Evolutionary conservation across 2,113 vertebrate genomes (phyloP).

Genomic region (Rhinopithecus roxellana): DNA sequence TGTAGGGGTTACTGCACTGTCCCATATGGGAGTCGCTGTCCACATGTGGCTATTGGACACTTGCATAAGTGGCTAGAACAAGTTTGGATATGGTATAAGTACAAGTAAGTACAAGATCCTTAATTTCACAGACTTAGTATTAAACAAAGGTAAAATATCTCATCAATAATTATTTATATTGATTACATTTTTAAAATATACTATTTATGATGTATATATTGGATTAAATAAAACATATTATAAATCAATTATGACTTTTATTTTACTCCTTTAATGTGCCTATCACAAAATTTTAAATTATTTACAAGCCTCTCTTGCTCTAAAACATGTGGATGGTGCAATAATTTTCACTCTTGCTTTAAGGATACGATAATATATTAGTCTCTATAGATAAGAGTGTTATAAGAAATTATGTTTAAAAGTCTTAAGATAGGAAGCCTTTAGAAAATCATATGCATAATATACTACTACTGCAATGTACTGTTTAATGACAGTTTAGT

Average conservation of each 20-base stretch:
- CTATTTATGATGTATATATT: not conserved
- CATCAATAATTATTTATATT: not conserved
- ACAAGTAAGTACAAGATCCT: not conserved
- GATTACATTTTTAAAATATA: not conserved
- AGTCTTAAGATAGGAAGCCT: not conserved
- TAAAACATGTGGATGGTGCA: not conserved
- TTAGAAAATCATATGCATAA: not conserved
- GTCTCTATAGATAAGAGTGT: not conserved
- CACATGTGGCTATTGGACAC: not conserved
- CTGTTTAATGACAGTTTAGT: not conserved
- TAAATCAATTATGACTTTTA: not conserved
- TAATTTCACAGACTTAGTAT: not conserved
- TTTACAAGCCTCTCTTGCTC: not conserved
- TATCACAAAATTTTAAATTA: not conserved
- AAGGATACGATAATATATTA: not conserved
- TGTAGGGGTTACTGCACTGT: not conserved
- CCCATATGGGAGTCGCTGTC: rapidly evolving
- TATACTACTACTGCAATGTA: not conserved
- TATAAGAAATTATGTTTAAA: not conserved
- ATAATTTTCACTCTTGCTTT: not conserved
- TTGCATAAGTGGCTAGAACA: not conserved
- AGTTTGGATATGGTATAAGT: not conserved
- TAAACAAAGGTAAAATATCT: not conserved
- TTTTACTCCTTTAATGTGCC: not conserved
- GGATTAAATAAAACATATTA: not conserved